Base-by-base conservation (phyloP, 2,113 vertebrate genomes). In the Eptatretus burgeri region DNA sequence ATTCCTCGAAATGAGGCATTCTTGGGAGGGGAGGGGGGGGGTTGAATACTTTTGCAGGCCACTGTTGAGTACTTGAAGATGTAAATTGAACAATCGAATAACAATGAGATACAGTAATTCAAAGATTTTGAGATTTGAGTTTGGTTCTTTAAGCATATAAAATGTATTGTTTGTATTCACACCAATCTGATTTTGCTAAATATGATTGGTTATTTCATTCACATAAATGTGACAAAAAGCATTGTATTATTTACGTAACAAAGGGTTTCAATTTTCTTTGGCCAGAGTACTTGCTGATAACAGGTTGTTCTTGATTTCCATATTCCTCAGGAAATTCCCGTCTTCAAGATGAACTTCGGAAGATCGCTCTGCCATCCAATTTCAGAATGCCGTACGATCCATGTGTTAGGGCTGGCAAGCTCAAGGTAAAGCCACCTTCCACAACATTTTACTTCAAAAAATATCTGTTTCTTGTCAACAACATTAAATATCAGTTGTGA, bases 301-400 rank as follows among this genome's bases (percentile, higher is more conserved):
- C 56, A n/a, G 12, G n/a, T 20, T n/a, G n/a, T 20, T 60, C 53
- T 56, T 56, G 14, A 14, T 18, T 14, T 56, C 53, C 14, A 56
- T 18, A 16, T 2, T 60, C 56, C 12, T 64, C 72, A 98, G 93
- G 89, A 74, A 78, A 94, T 73, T 73, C 74, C 51, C 89, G 88
- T 72, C 71, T 98, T 68, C 82, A 84, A 64, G 84, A 93, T 74
- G 94, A 84, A 68, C 78, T 98, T 74, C 89, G 93, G 78, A 79
- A 70, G 66, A 75, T 98, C 5, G 81, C 78, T 64, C 77, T 94
- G 63, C 93, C 89, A 1, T 70, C 80, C 67, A 84, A 77, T 72
- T 98, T 98, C 68, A 79, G 79, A 73, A 84, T 98, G 56, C 93
- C 89, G 0, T 94, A 95, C 66, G 89, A 98, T 66, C 93, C 89